Evolutionary conservation across 2,113 vertebrate species (phyloP).

Genomic region (Carassius carassius): DNA sequence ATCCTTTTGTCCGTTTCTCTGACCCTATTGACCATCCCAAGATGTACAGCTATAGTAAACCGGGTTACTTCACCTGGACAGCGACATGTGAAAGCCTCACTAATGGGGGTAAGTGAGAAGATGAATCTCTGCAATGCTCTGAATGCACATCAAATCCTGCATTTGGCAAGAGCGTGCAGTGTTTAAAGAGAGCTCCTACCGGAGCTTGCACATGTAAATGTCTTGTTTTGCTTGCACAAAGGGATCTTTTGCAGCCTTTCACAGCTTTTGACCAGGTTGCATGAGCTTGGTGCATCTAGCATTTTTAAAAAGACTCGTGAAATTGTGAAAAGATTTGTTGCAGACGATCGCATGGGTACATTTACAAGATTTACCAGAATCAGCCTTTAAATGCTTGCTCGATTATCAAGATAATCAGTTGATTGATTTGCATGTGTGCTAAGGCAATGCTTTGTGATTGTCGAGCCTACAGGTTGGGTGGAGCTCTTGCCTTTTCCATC

Average conservation of each 20-base stretch:
- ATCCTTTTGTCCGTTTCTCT: background rate
- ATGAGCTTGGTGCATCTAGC: background rate
- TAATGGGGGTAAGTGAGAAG: slow-evolving; percentile 53
- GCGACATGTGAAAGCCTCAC: slow-evolving; percentile 54
- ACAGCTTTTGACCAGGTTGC: background rate
- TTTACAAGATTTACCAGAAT: background rate
- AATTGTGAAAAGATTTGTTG: background rate
- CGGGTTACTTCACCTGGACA: slow-evolving; percentile 67
- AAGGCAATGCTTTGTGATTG: background rate
- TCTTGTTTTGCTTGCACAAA: slow-evolving; percentile 1
- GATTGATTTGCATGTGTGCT: background rate
- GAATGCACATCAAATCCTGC: slow-evolving; percentile 31
- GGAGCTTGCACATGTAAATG: slow-evolving; percentile 10
- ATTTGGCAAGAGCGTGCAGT: slow-evolving; percentile 7
- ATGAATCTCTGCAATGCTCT: slow-evolving; percentile 28
- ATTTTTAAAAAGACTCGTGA: background rate
- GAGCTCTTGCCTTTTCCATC: background rate
- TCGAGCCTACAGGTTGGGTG: background rate
- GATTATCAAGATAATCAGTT: background rate
- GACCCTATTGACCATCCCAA: background rate
- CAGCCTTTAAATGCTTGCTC: background rate
- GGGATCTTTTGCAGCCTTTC: background rate
- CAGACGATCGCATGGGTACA: background rate
- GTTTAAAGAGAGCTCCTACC: slow-evolving; percentile 23
- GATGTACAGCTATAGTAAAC: slow-evolving; percentile 63